Base-by-base conservation (phyloP, 2,888 invertebrate genomes). In the Papilio protenor region DNA sequence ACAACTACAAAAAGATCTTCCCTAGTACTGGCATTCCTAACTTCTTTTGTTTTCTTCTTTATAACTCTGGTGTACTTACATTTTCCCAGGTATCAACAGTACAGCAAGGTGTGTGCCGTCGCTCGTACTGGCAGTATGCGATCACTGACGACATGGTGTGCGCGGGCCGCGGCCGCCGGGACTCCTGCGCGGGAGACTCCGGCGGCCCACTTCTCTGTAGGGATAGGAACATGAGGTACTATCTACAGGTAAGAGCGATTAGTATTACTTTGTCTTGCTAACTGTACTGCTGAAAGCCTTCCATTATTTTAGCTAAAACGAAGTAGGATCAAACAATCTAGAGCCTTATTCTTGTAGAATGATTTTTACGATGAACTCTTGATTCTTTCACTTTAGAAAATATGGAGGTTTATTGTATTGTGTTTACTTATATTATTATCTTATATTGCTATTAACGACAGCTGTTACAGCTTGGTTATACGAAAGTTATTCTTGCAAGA, bases 91-190 rank as follows among this genome's bases (percentile, higher is more conserved):
- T 99, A 73, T 98, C 98, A 0, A 97, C 99, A 55, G 98, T 98
- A 66, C 96, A 96, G 61, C 96, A 96, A 87, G 95, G 96, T 10
- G 96, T 96, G 23, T 99, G 99, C 85, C 96, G 96, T 57, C 96
- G 96, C 27, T 97, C 98, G 0, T 99, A 99, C 89, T 96, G 97
- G 84, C 97, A 98, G 85, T 97, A 98, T 85, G 96, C 97, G 76
- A 98, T 98, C 75, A 98, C 98, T 0, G 96, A 96, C 79, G 98
- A 98, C 89, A 99, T 99, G 98, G 97, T 99, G 88, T 99, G 99
- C 87, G 99, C 99, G 10, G 99, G 99, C 0, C 96, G 97, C 6
- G 98, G 98, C 1, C 95, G 97, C 80, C 96, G 97, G 69, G 99
- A 99, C 91, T 98, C 98, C 0, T 99, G 99, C 89, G 98, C 98